phyloP scores from a whole-genome alignment of 2,797 vertebrate species.

The Neostethus bicornis region DNA sequence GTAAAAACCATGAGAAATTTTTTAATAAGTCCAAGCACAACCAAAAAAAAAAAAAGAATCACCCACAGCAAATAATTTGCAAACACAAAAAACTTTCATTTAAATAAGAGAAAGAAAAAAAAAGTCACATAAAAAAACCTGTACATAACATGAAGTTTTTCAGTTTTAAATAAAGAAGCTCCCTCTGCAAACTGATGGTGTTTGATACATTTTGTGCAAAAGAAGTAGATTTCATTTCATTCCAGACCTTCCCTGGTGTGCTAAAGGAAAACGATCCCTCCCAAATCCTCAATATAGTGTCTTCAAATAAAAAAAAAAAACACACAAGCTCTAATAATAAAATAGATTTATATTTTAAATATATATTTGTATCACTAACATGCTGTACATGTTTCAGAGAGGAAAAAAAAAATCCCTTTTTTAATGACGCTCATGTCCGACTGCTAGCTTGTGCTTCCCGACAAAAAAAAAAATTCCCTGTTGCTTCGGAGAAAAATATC shows the following conservation, averaged over 20 bases:
- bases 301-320: conserved; percentile 71
- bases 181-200: conserved; percentile 70
- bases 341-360: conserved; percentile 86
- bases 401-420: conserved; percentile 72
- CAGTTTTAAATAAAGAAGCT: conserved; percentile 82
- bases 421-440: conserved; percentile 73
- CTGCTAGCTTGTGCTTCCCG: conserved; percentile 81
- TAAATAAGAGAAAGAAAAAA: conserved; percentile 75
- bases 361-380: conserved; percentile 84
- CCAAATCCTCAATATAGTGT: conserved; percentile 75
- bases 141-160: conserved; percentile 83
- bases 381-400: conserved; percentile 82
- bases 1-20: too few species aligned
- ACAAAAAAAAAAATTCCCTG: conserved; percentile 47
- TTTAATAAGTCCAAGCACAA: background rate
- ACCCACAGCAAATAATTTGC: conserved; percentile 57
- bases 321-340: conserved; percentile 76
- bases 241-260: conserved; percentile 61
- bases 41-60: conserved; percentile 22
- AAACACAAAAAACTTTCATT: conserved; percentile 86
- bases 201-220: conserved; percentile 82
- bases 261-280: conserved; percentile 36
- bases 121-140: conserved; percentile 78
- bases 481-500: conserved; percentile 67
- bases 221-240: conserved; percentile 70